Base-by-base conservation (phyloP, 35 echinoderm and acorn worm genomes). In the Nesometra sesokonis region DNA sequence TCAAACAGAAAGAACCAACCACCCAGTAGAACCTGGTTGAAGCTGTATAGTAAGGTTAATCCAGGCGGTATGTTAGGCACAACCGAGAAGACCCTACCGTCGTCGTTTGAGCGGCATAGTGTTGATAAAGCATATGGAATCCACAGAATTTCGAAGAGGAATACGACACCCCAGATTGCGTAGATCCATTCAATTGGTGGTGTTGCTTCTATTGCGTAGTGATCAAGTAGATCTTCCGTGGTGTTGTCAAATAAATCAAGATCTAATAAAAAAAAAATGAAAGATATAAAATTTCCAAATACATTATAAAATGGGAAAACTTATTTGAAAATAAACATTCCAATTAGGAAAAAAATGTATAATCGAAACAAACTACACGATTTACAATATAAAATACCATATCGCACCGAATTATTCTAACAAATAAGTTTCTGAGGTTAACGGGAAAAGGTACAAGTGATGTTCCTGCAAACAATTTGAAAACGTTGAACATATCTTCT, bases 101-200 rank as follows among this genome's bases (percentile, higher is more conserved):
- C 76, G 33, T 89, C 84, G 35, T 85, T 88, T 38, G 87, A 83
- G 0, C 85, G 27, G 38, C 93, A 95, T 31, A 95, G 82, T 33
- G 87, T 80, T 27, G 84, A 81, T 0, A 92, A 90, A 17, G 36
- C 39, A 86, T 89, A 95, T 23, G 92, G 30, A 32, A 95, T 39
- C 57, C 57, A 86, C 7, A 89, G 86, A 0, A 83, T 76, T 34
- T 91, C 84, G 77, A 85, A 95, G 31, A 67, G n/a, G n/a, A 92
- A 95, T 32, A 95, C 90, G 31, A 92, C 39, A 38, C 39, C 87
- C 93, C 93, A 95, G 23, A 95, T 90, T 30, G 84, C 36, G 87
- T 91, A 95, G 8, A 88, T 90, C 87, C 85, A 89, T 7, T 90
- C 90, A 15, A 43, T 43, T 11, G 84, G 32, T 21, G 93, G 93